phyloP scores from a whole-genome alignment of 2,797 vertebrate species.

The Danio tinwini region DNA sequence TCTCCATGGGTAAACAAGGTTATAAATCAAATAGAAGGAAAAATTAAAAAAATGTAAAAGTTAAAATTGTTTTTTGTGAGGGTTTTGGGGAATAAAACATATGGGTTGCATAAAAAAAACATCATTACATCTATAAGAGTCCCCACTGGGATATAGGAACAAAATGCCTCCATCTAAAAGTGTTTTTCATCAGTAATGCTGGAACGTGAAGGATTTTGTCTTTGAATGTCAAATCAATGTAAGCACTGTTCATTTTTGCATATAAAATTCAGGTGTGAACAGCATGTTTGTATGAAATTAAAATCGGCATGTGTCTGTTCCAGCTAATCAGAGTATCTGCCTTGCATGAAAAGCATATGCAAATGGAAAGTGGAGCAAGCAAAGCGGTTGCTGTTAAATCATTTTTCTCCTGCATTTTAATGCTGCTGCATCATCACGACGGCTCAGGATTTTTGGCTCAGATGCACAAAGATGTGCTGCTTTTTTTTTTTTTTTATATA shows the following conservation, averaged over 20 bases:
- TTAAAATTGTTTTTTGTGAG: no score
- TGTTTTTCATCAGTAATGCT: neutral
- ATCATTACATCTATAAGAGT: no score
- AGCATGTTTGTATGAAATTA: slow-evolving; percentile 10
- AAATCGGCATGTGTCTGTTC: neutral
- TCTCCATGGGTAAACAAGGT: no score
- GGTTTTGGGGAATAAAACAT: no score
- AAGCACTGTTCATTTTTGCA: neutral
- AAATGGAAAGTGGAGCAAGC: neutral
- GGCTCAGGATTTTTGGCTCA: slow-evolving; percentile 8
- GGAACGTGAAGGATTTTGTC: neutral
- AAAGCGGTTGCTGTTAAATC: neutral
- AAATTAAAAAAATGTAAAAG: no score
- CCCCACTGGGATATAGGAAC: no score
- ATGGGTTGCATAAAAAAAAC: no score
- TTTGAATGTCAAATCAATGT: neutral
- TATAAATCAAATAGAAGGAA: no score
- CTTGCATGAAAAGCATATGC: slow-evolving; percentile 28
- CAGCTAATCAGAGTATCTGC: slow-evolving; percentile 5
- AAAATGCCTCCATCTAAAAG: neutral
- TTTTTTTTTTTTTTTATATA: slow-evolving; percentile 4
- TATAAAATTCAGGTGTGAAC: neutral
- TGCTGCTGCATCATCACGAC: slow-evolving; percentile 22
- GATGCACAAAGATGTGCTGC: neutral
- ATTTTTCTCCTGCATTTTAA: neutral